These are phyloP conservation scores for Geophilus truncorum DNA, from an alignment of 2,888 invertebrate genomes.

Conservation along the genomic window DNA sequence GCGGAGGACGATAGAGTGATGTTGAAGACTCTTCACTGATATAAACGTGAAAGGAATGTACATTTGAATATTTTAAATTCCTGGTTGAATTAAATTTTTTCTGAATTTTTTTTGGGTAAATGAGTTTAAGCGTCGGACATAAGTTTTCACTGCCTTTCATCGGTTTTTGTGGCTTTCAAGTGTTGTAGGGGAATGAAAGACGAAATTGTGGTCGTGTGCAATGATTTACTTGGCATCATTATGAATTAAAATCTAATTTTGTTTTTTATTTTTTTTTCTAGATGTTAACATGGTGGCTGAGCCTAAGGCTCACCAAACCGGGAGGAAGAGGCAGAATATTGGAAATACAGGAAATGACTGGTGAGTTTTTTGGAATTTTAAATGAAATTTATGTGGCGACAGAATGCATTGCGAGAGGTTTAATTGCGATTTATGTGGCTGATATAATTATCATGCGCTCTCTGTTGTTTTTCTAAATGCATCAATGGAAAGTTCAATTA, in stretches of 20 bases:
- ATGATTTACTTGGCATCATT: neutral
- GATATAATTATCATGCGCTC: neutral
- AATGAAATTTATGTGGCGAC: neutral
- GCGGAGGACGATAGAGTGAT: neutral
- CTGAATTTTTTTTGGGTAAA: neutral
- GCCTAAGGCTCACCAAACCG: conserved; percentile 67
- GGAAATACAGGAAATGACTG: conserved; percentile 64
- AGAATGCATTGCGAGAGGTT: neutral
- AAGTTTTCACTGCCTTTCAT: conserved; percentile 30
- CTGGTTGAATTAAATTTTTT: conserved; percentile 31
- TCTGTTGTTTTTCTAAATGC: neutral
- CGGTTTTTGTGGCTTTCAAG: neutral
- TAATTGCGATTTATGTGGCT: neutral
- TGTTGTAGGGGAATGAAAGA: neutral
- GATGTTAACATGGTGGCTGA: conserved; percentile 73
- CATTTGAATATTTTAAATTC: neutral
- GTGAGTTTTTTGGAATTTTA: conserved; percentile 51
- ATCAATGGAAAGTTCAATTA: neutral
- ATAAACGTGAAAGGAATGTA: neutral
- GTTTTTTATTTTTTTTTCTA: conserved; percentile 48
- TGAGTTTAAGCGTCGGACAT: neutral
- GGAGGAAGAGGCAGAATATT: conserved; percentile 61
- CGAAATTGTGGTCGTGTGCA: neutral
- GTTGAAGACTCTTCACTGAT: neutral
- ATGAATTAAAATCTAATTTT: neutral